phyloP scores from a whole-genome alignment of 2,113 vertebrate genomes.

The Chloebia gouldiae region DNA sequence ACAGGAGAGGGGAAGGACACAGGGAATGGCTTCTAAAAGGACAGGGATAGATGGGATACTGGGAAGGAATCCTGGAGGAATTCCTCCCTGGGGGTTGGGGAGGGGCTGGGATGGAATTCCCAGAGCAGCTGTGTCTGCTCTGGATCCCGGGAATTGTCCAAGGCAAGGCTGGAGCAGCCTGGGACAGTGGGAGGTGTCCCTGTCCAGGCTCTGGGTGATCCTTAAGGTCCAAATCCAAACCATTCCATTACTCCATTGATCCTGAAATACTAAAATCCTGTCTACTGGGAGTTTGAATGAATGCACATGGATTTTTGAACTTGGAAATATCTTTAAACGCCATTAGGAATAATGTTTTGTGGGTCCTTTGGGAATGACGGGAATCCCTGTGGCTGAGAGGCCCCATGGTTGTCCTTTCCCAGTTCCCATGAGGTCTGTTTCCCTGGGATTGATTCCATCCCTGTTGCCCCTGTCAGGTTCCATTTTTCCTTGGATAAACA shows the following conservation, averaged over 20 bases:
- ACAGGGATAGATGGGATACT: neutral
- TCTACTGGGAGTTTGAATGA: neutral
- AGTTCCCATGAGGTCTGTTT: neutral
- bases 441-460: neutral
- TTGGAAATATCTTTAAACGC: neutral
- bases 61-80: neutral
- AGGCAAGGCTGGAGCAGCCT: neutral
- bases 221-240: neutral
- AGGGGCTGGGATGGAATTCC: neutral
- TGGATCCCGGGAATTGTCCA: neutral
- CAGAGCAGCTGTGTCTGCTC: neutral
- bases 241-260: neutral
- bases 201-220: neutral
- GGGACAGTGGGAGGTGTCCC: neutral
- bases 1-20: neutral
- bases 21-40: neutral
- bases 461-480: neutral
- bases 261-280: fast-evolving
- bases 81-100: fast-evolving
- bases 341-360: neutral
- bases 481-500: neutral
- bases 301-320: neutral
- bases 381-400: neutral
- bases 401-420: neutral
- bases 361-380: neutral